These are phyloP conservation scores for Enteromius thamalakanensis DNA, from an alignment of 2,797 vertebrate genomes.

Conservation along the genomic window DNA sequence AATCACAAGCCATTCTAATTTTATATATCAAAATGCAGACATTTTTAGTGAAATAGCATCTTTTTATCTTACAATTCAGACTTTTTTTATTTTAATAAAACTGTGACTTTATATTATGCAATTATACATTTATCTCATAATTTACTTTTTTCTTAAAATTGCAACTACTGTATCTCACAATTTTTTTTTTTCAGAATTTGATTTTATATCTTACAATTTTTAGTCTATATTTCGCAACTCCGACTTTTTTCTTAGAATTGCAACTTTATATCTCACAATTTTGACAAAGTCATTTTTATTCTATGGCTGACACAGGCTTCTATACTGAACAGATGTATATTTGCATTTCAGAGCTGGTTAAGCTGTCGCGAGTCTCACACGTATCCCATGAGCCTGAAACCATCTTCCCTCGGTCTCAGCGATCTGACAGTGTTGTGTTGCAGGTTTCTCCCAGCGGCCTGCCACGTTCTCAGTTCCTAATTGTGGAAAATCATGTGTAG, in stretches of 20 bases:
- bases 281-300: too few species aligned
- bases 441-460: constrained; percentile 40
- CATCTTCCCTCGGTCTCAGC: background rate
- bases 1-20: background rate
- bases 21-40: background rate
- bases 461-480: constrained; percentile 26
- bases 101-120: background rate
- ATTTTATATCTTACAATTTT: too few species aligned
- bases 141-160: background rate
- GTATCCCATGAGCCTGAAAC: constrained; percentile 13
- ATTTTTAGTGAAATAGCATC: too few species aligned
- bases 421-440: constrained; percentile 36
- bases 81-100: background rate
- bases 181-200: background rate
- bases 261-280: background rate
- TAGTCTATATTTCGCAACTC: too few species aligned
- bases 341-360: background rate
- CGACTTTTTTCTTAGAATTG: background rate
- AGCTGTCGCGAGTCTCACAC: background rate
- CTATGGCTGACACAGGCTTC: background rate
- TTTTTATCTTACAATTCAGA: background rate
- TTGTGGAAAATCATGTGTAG: constrained; percentile 16
- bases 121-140: background rate
- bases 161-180: background rate
- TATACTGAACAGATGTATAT: background rate